Conservation (phyloP, 2,113 vertebrate species). For the human (Homo sapiens) region GRCh38 chr4:121084501-121085000, state of each 20-base stretch:
- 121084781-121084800: not conserved
- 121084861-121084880: not conserved
- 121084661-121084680: too few relatives aligned
- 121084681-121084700: not conserved
- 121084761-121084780: not conserved
- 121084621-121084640: not conserved
- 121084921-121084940: not conserved
- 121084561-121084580: accelerated
- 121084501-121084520: too few relatives aligned
- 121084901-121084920: accelerated
- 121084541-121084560: not conserved
- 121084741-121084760: not conserved
- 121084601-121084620: not conserved
- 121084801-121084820: not conserved
- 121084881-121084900: accelerated
- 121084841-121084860: not conserved
- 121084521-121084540: not conserved
- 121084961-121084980: not conserved
- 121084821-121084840: not conserved
- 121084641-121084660: accelerated
- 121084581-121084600: not conserved
- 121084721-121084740: not conserved
- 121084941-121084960: not conserved
- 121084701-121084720: not conserved
- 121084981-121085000: too few relatives aligned